These are phyloP conservation scores for Yponomeuta evonymella DNA, from an alignment of 2,888 invertebrate genomes.

Conservation along the genomic window DNA sequence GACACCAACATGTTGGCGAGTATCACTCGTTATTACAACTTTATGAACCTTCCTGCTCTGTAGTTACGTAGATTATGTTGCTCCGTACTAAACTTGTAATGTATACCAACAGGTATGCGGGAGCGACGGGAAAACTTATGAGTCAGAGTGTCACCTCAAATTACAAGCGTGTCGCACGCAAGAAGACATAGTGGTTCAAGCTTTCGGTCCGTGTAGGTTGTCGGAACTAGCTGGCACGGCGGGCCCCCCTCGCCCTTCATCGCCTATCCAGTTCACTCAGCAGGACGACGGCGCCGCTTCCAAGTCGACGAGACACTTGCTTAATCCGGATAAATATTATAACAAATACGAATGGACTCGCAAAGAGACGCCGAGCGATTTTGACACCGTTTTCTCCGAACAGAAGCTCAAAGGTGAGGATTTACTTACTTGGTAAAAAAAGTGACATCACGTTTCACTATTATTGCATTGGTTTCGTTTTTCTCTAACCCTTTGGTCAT, in stretches of 20 bases:
- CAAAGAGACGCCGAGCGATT: constrained; percentile 71
- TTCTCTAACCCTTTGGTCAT: neutral
- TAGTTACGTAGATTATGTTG: neutral
- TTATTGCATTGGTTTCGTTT: neutral
- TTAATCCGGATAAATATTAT: constrained; percentile 82
- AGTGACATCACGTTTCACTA: neutral
- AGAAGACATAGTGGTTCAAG: constrained; percentile 85
- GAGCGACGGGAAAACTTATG: constrained; percentile 87
- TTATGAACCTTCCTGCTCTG: neutral
- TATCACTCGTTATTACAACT: constrained; percentile 16
- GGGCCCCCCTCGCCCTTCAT: constrained; percentile 84
- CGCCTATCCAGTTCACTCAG: constrained; percentile 86
- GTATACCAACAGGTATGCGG: constrained; percentile 78
- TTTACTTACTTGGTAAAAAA: too few relatives aligned
- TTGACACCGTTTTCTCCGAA: constrained; percentile 54
- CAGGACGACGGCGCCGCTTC: constrained; percentile 86
- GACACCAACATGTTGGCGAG: constrained; percentile 69
- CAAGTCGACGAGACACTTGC: constrained; percentile 87
- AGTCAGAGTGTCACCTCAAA: constrained; percentile 88
- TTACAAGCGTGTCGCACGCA: constrained; percentile 89
- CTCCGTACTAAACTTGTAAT: constrained; percentile 6
- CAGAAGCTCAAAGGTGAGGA: constrained; percentile 64
- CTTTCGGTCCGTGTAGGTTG: constrained; percentile 84
- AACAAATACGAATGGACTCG: constrained; percentile 77
- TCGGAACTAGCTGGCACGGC: constrained; percentile 83